phyloP scores from a whole-genome alignment of 2,888 invertebrate species.

The Hirudinaria manillensis region DNA sequence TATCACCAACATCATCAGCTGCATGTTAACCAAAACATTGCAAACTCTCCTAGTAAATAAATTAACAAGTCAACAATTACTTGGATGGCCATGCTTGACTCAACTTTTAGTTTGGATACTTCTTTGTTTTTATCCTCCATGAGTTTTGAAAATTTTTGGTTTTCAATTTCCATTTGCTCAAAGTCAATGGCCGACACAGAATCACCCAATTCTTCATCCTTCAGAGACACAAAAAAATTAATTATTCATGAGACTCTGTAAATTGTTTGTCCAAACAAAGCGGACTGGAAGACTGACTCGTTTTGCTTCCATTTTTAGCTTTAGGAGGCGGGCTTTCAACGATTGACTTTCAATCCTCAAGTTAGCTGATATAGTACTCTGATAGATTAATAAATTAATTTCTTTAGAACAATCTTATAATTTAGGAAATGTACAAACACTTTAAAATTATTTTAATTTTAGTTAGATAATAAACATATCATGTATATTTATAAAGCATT shows the following conservation, averaged over 20 bases:
- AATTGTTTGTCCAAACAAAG: too few relatives aligned
- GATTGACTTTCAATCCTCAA: background rate
- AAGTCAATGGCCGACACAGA: conserved; percentile 6
- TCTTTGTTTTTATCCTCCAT: conserved; percentile 11
- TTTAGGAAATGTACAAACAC: too few relatives aligned
- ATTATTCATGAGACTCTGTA: too few relatives aligned
- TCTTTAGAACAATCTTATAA: too few relatives aligned
- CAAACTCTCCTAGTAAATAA: too few relatives aligned
- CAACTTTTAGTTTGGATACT: background rate
- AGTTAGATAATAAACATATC: too few relatives aligned
- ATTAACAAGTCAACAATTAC: background rate
- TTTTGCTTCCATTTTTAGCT: background rate
- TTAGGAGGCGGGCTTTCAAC: background rate
- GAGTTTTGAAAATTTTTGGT: background rate
- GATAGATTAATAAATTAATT: too few relatives aligned
- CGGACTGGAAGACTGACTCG: background rate
- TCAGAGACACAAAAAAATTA: too few relatives aligned
- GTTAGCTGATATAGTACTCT: conserved; percentile 3
- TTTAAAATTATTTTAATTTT: too few relatives aligned
- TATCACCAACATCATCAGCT: too few relatives aligned
- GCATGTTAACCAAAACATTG: too few relatives aligned
- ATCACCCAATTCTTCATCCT: conserved; percentile 13
- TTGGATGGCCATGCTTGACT: background rate
- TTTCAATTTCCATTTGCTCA: conserved; percentile 9
- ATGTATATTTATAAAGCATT: too few relatives aligned